Percentiles rank a stretch among this genome's conserved stretches.
Evolutionary conservation across 2,797 vertebrate species (phyloP).

Genomic region (Diplodus puntazzo): DNA sequence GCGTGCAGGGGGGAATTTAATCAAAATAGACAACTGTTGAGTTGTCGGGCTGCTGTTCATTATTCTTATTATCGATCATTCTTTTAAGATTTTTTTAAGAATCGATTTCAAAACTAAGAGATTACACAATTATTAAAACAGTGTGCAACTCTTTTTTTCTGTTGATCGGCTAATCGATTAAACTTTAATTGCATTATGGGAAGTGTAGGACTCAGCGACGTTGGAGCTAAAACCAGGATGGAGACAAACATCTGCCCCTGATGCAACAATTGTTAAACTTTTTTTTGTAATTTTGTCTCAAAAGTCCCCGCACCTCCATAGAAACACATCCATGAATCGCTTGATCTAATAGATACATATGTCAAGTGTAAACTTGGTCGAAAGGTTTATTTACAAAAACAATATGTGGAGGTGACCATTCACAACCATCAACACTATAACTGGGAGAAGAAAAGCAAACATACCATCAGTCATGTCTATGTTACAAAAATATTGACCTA

Average conservation of each 20-base stretch:
- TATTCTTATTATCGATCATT: background rate
- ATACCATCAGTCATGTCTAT: constrained; percentile 72
- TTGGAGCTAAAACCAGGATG: background rate
- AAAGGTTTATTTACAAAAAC: constrained; percentile 83
- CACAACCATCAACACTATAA: constrained; percentile 64
- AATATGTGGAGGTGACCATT: constrained; percentile 50
- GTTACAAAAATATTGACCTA: constrained; percentile 86
- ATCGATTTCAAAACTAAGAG: background rate
- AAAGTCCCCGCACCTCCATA: background rate
- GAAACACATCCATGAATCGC: background rate
- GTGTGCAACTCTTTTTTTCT: too few relatives aligned
- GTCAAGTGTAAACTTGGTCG: constrained; percentile 38
- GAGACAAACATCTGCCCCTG: background rate
- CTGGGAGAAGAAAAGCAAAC: constrained; percentile 66
- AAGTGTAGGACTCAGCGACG: background rate
- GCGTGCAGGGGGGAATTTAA: background rate
- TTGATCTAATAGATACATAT: background rate
- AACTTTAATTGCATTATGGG: background rate
- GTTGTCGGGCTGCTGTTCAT: background rate
- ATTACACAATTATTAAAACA: background rate
- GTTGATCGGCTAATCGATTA: background rate
- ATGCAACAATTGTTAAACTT: too few relatives aligned
- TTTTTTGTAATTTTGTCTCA: background rate
- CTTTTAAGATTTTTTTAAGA: background rate
- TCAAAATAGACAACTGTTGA: too few relatives aligned